These are phyloP conservation scores for Rostratula benghalensis DNA, from an alignment of 2,113 vertebrate genomes.

Conservation along the genomic window DNA sequence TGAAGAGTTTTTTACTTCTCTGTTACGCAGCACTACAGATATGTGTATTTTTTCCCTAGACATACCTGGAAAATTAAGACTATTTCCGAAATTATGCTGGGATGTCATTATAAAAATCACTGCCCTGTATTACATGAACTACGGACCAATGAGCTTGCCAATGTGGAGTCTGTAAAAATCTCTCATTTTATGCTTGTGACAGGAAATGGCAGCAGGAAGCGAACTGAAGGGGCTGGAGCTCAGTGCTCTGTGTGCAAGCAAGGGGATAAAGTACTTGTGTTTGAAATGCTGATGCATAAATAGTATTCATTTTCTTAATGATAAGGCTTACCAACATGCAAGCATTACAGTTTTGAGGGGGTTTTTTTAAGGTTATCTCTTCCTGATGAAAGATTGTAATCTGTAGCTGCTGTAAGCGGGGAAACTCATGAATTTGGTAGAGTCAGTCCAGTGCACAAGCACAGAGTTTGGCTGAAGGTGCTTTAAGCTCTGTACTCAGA, in stretches of 20 bases:
- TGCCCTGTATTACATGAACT: not conserved
- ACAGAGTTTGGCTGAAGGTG: not conserved
- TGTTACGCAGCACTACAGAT: not conserved
- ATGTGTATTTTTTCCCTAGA: not conserved
- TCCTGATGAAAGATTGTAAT: not conserved
- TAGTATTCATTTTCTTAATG: not conserved
- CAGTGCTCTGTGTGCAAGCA: not conserved
- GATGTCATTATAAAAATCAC: not conserved
- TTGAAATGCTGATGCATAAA: not conserved
- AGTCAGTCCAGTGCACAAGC: not conserved
- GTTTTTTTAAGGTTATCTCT: not conserved
- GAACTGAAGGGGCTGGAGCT: constrained; percentile 4
- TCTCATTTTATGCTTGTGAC: not conserved
- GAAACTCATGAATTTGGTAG: not conserved
- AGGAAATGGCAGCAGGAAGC: constrained; percentile 70
- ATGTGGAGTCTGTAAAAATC: not conserved
- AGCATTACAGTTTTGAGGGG: not conserved
- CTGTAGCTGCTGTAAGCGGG: not conserved
- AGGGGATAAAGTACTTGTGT: not conserved
- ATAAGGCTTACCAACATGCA: not conserved
- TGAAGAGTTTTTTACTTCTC: not conserved
- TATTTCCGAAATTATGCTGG: not conserved
- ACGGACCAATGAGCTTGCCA: not conserved
- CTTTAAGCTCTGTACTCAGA: not conserved
- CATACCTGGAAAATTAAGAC: not conserved